A percentile compares a stretch with the other conserved stretches of the same genome.
phyloP scores from a whole-genome alignment of 2,888 invertebrate species.

The Chloroclysta siterata region DNA sequence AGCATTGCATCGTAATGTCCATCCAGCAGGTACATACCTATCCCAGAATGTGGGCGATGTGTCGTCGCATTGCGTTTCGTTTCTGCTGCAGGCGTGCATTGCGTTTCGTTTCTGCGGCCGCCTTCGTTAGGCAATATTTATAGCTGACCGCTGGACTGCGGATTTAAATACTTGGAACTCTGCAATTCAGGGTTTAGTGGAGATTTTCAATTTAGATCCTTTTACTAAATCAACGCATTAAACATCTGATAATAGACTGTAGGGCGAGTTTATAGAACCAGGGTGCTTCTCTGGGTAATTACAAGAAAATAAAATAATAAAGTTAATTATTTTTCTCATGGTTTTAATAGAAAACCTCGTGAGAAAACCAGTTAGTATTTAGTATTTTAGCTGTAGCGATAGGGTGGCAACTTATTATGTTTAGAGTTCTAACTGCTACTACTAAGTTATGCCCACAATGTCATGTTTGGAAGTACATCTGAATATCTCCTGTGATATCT shows the following conservation, averaged over 20 bases:
- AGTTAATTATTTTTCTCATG: background rate
- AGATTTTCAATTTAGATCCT: conserved; percentile 23
- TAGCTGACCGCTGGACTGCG: conserved; percentile 26
- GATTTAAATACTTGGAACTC: conserved; percentile 32
- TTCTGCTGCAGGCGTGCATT: conserved; percentile 15
- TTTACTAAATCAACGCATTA: conserved; percentile 3
- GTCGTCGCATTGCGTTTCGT: conserved; percentile 39
- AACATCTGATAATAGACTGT: background rate
- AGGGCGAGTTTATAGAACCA: background rate
- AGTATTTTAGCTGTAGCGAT: too few species aligned
- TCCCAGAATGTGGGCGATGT: conserved; percentile 33
- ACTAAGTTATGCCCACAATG: too few species aligned
- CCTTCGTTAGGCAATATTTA: conserved; percentile 33
- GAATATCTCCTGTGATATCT: too few species aligned
- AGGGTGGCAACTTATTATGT: too few species aligned
- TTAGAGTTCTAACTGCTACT: too few species aligned
- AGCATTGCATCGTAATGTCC: conserved; percentile 6
- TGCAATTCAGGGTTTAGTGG: conserved; percentile 3
- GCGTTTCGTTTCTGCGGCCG: conserved; percentile 10
- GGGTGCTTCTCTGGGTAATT: background rate
- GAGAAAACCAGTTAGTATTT: too few species aligned
- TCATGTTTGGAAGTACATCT: too few species aligned
- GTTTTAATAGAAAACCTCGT: too few species aligned
- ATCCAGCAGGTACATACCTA: conserved; percentile 13
- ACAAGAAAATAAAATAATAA: too few species aligned